These are phyloP conservation scores for Cynocephalus volans DNA, from an alignment of 2,113 vertebrate genomes.

Conservation along the genomic window DNA sequence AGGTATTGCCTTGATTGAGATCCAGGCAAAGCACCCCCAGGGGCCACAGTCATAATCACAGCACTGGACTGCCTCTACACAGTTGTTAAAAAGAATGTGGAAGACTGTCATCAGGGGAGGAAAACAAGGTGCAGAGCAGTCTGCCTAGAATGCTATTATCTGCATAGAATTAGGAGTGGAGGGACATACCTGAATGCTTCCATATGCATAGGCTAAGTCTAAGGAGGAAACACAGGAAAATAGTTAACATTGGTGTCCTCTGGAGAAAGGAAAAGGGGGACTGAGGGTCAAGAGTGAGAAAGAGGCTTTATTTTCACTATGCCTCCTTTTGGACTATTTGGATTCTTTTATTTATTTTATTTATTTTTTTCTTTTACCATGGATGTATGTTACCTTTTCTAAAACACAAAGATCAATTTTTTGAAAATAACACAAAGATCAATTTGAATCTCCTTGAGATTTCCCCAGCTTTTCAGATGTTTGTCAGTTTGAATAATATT, in stretches of 20 bases:
- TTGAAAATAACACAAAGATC: not conserved
- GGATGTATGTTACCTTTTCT: constrained; percentile 10
- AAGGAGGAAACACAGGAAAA: not conserved
- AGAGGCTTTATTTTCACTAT: not conserved
- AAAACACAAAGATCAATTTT: not conserved
- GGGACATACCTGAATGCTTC: not conserved
- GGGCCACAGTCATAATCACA: not conserved
- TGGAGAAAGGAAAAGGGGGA: not conserved
- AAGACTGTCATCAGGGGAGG: not conserved
- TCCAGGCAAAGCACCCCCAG: not conserved
- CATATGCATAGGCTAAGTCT: not conserved
- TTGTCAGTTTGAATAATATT: not conserved
- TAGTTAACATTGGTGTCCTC: not conserved
- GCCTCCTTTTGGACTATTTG: not conserved
- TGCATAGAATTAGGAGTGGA: not conserved
- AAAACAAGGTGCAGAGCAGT: not conserved
- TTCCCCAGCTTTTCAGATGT: not conserved
- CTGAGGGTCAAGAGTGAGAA: not conserved
- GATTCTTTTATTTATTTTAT: not conserved
- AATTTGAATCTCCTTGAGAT: not conserved
- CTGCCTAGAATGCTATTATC: not conserved
- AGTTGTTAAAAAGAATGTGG: not conserved
- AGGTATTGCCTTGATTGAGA: not conserved
- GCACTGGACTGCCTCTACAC: not conserved
- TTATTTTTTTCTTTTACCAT: not conserved